Evolutionary conservation across 2,113 vertebrate genomes (phyloP), one percentile per base, ranked within the genome.

Genomic region (Dipodomys spectabilis): DNA sequence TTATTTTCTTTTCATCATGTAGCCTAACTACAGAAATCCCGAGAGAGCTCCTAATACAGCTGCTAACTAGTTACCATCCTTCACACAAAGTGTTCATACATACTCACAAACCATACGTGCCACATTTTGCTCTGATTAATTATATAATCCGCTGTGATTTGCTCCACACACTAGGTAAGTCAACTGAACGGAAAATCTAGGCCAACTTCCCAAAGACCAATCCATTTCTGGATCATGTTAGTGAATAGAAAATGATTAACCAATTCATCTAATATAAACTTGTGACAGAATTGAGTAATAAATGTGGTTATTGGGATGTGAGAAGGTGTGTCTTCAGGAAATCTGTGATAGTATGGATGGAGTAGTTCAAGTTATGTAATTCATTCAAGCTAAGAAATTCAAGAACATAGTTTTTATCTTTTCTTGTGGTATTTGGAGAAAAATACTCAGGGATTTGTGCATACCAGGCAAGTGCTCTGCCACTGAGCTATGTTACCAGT

Each of bases 241-340:
- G 2, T 12, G 15, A 87, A 69, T 16, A 89, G 64, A 45, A 86
- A 87, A 60, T 20, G 25, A 57, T 57, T 82, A 87, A 5, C 28
- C 62, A 73, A 88, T 62, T 3, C 49, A 49, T n/a, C 45, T 83
- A 83, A 83, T 57, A 57, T 16, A 88, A 18, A 79, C 16, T 2
- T 68, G 2, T 27, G 53, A 28, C 4, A 71, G 28, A 69, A 49
- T 86, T 32, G 62, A 27, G 49, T 73, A 77, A 83, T 35, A 86
- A 82, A 73, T 86, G 65, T 49, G 35, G 82, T 57, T 60, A 79
- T 68, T 84, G 86, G 35, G 77, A 71, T 57, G 16, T 35, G 6
- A 92, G 44, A 75, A 23, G 1, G 28, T 71, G 7, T 57, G 68
- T 87, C 45, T 83, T 91, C 45, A 9, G 65, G 28, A 73, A 86